Conservation (phyloP, 30 jellyfish, hydroid and myxozoan species). For the Turritopsis rubra region DNA sequence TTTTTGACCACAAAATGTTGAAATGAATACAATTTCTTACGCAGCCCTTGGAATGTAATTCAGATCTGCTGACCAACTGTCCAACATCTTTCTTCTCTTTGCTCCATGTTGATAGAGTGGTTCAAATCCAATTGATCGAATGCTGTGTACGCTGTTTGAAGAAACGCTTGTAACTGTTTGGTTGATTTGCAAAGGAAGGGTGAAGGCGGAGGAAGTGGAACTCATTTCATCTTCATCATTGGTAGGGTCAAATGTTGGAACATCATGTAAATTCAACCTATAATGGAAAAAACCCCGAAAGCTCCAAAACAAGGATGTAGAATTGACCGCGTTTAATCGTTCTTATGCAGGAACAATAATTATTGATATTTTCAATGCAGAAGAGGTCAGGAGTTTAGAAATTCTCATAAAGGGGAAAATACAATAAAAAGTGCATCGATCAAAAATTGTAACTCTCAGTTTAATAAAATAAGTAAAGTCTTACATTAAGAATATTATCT, state of each 20-base stretch:
- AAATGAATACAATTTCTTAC: background rate
- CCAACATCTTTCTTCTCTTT: background rate
- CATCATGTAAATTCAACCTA: background rate
- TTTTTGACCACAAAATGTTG: background rate
- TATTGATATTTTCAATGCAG: too few relatives aligned
- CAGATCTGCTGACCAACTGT: background rate
- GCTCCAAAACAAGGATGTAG: too few relatives aligned
- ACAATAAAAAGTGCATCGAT: too few relatives aligned
- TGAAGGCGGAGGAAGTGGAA: background rate
- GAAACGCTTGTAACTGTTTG: background rate
- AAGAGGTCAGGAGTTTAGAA: too few relatives aligned
- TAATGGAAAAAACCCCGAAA: too few relatives aligned
- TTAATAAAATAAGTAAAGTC: background rate
- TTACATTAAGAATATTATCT: background rate
- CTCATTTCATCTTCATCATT: background rate
- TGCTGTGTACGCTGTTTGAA: background rate
- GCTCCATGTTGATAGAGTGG: background rate
- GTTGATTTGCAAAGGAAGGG: conserved; percentile 4
- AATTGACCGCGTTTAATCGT: too few relatives aligned
- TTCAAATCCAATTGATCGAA: background rate
- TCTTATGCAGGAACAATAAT: too few relatives aligned
- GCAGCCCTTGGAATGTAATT: conserved; percentile 9
- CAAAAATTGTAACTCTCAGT: too few relatives aligned
- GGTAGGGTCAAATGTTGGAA: background rate
- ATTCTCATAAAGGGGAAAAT: too few relatives aligned